phyloP scores from a whole-genome alignment of 2,888 invertebrate species.

The Fabriciana adippe region DNA sequence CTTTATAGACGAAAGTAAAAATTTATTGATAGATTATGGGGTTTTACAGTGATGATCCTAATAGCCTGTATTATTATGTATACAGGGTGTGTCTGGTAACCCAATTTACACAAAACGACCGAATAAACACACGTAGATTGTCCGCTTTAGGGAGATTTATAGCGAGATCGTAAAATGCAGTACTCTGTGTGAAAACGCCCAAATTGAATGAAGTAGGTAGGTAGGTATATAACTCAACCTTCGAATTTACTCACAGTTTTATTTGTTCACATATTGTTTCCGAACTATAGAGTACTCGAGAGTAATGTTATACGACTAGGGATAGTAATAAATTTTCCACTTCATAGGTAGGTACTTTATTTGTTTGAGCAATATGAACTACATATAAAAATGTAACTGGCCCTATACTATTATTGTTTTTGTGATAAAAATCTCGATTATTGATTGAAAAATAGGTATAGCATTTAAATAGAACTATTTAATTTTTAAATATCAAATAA shows the following conservation, averaged over 20 bases:
- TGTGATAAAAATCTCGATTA: not conserved
- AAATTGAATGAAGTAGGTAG: slow-evolving; percentile 38
- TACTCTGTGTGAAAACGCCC: slow-evolving; percentile 33
- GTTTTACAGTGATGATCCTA: slow-evolving; percentile 52
- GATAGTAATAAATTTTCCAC: slow-evolving; percentile 27
- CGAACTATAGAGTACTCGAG: slow-evolving; percentile 30
- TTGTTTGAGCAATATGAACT: slow-evolving; percentile 5
- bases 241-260: slow-evolving; percentile 40
- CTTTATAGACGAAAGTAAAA: slow-evolving; percentile 60
- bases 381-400: not conserved
- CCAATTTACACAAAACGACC: slow-evolving; percentile 73
- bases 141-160: slow-evolving; percentile 65
- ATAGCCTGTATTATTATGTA: slow-evolving; percentile 71
- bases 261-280: slow-evolving; percentile 47
- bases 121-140: slow-evolving; percentile 67
- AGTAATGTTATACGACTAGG: slow-evolving; percentile 27
- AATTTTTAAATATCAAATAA: too few species aligned
- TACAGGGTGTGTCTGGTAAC: slow-evolving; percentile 67
- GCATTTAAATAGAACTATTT: too few species aligned
- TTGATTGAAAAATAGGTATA: too few species aligned
- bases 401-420: not conserved
- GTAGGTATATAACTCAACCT: slow-evolving; percentile 42
- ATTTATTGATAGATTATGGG: slow-evolving; percentile 47
- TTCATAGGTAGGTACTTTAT: slow-evolving; percentile 13
- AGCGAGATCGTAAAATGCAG: slow-evolving; percentile 62